Percentiles rank a stretch among this genome's conserved stretches.
phyloP scores from a whole-genome alignment of 2,797 vertebrate genomes.

The Lateolabrax maculatus region DNA sequence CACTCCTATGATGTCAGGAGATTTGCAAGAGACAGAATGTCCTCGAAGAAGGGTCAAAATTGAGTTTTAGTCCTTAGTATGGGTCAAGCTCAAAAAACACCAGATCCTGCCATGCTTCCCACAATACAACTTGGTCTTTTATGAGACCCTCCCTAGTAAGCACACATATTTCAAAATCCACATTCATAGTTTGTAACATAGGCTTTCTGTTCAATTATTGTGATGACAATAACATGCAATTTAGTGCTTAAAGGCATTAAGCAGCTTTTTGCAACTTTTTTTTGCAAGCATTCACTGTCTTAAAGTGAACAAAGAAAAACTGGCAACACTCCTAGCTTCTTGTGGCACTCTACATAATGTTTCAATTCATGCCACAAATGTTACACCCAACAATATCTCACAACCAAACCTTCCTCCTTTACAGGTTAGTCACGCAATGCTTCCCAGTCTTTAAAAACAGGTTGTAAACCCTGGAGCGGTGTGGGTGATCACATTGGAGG shows the following conservation, averaged over 20 bases:
- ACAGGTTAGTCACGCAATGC: conserved; percentile 40
- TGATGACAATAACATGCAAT: conserved; percentile 7
- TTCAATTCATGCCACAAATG: conserved; percentile 16
- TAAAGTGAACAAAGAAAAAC: not conserved
- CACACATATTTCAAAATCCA: conserved; percentile 17
- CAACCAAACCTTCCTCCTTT: conserved; percentile 33
- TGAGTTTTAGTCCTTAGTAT: not conserved
- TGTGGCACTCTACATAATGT: conserved; percentile 9
- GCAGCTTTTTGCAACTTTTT: not conserved
- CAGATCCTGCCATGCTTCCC: not conserved
- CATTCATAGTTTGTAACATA: not conserved
- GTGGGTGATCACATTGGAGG: conserved; percentile 19
- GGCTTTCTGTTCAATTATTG: not conserved
- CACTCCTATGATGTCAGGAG: not conserved
- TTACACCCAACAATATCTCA: conserved; percentile 34
- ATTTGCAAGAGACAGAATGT: not conserved
- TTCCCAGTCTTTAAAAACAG: conserved; percentile 40
- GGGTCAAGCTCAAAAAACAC: not conserved
- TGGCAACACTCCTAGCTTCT: not conserved
- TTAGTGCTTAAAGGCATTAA: conserved; percentile 21
- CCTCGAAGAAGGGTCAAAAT: not conserved
- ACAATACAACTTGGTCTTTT: not conserved
- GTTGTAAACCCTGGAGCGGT: conserved; percentile 16
- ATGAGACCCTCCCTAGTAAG: not conserved
- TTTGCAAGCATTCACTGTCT: not conserved